phyloP scores from a whole-genome alignment of 1,140 invertebrate species.

The Drosophila ananassae region DNA sequence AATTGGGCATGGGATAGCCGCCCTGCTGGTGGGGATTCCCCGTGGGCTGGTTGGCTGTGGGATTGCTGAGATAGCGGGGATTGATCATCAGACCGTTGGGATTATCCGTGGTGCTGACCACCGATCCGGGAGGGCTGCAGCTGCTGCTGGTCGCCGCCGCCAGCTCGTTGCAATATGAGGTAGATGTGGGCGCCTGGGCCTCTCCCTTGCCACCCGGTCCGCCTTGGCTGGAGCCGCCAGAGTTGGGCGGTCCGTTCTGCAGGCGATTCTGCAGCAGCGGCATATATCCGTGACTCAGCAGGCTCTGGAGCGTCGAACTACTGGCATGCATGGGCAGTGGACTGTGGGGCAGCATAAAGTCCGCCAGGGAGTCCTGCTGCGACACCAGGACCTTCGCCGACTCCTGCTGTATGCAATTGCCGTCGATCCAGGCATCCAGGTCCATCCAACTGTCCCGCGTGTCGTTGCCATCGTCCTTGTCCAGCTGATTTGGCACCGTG shows the following conservation, averaged over 20 bases:
- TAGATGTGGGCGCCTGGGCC: conserved; percentile 87
- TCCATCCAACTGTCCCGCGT: conserved; percentile 92
- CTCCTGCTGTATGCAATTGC: conserved; percentile 87
- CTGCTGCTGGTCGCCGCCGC: conserved; percentile 88
- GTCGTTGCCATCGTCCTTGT: conserved; percentile 87
- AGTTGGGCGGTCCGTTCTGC: conserved; percentile 88
- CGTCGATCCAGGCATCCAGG: conserved; percentile 92
- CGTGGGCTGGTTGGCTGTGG: conserved; percentile 70
- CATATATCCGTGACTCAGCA: conserved; percentile 92
- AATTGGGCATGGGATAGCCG: conserved; percentile 45
- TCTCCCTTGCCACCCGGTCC: conserved; percentile 86
- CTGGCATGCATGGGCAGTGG: conserved; percentile 85
- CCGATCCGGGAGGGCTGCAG: conserved; percentile 86
- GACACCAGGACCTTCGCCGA: conserved; percentile 86
- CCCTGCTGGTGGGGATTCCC: conserved; percentile 56
- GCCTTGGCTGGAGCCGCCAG: conserved; percentile 22
- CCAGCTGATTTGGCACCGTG: conserved; percentile 89
- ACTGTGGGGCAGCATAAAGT: conserved; percentile 88
- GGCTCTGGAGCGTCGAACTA: conserved; percentile 89
- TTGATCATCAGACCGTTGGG: conserved; percentile 86
- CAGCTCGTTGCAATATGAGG: conserved; percentile 90
- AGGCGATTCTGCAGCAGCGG: conserved; percentile 89
- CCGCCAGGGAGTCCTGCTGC: conserved; percentile 87
- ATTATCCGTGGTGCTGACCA: conserved; percentile 87
- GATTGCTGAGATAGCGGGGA: conserved; percentile 83